Conservation (phyloP, 2,797 vertebrate genomes). For the Ctenopoma multispine region DNA sequence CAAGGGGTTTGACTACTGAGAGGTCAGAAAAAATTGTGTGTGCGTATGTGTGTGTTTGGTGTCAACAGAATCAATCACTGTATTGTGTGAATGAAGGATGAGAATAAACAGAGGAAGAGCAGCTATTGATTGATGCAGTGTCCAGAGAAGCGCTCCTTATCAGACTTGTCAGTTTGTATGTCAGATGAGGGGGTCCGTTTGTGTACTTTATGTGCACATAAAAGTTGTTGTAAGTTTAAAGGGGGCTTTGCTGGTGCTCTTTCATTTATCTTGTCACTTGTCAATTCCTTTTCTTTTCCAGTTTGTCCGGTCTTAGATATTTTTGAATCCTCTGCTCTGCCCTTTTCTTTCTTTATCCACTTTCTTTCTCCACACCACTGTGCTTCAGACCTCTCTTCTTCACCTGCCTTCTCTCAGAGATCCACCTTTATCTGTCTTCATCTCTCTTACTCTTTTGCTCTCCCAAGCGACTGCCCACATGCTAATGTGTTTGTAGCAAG, state of each 20-base stretch:
- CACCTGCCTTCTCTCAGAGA: conserved; percentile 33
- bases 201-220: conserved; percentile 5
- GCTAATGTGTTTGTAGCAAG: conserved; percentile 71
- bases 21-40: conserved; percentile 1
- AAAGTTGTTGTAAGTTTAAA: too few relatives aligned
- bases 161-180: conserved; percentile 5
- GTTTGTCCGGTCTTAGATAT: conserved; percentile 25
- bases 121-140: conserved; percentile 15
- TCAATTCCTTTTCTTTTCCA: conserved; percentile 31
- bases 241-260: background rate
- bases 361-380: conserved; percentile 46
- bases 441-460: conserved; percentile 31
- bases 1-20: conserved; percentile 19
- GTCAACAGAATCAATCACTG: conserved; percentile 29
- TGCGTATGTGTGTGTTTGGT: background rate
- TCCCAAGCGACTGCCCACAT: conserved; percentile 50
- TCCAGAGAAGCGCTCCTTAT: conserved; percentile 5
- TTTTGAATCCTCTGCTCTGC: conserved; percentile 32
- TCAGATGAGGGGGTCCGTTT: conserved; percentile 5
- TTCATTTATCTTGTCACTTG: conserved; percentile 50
- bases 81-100: conserved; percentile 34
- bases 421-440: conserved; percentile 56
- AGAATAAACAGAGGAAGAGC: conserved; percentile 3
- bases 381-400: conserved; percentile 9
- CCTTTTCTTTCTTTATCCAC: too few relatives aligned